Conservation (phyloP, 2,888 invertebrate genomes). For the Cataglyphis albicans region DNA sequence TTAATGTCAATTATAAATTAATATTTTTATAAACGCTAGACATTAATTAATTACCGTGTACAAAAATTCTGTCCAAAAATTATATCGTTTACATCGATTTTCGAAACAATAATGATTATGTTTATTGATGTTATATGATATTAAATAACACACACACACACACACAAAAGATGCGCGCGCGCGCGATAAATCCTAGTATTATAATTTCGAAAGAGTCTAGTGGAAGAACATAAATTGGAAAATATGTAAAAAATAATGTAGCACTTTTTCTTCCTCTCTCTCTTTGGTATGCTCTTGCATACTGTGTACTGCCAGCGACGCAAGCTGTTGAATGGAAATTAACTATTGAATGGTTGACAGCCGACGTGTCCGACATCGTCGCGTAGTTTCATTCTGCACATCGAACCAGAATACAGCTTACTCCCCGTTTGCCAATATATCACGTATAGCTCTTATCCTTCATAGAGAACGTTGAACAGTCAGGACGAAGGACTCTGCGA, state of each 20-base stretch:
- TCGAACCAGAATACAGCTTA: constrained; percentile 45
- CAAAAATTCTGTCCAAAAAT: not conserved
- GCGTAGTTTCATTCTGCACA: constrained; percentile 55
- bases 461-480: constrained; percentile 51
- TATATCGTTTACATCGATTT: not conserved
- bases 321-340: constrained; percentile 81
- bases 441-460: constrained; percentile 35
- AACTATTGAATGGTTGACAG: constrained; percentile 81
- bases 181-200: not conserved
- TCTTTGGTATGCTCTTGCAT: constrained; percentile 36
- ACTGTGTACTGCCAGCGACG: constrained; percentile 42
- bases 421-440: constrained; percentile 60
- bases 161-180: not conserved
- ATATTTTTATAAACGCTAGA: not conserved
- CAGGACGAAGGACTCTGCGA: constrained; percentile 26
- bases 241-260: constrained; percentile 12
- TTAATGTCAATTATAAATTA: not conserved
- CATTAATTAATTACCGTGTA: not conserved
- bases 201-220: not conserved
- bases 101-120: not conserved
- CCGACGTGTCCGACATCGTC: constrained; percentile 73
- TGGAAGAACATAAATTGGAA: constrained; percentile 1
- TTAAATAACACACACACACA: not conserved
- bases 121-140: too few species aligned
- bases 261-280: not conserved